phyloP scores from a whole-genome alignment of 1,140 invertebrate species.

The Leptinotarsa texana region DNA sequence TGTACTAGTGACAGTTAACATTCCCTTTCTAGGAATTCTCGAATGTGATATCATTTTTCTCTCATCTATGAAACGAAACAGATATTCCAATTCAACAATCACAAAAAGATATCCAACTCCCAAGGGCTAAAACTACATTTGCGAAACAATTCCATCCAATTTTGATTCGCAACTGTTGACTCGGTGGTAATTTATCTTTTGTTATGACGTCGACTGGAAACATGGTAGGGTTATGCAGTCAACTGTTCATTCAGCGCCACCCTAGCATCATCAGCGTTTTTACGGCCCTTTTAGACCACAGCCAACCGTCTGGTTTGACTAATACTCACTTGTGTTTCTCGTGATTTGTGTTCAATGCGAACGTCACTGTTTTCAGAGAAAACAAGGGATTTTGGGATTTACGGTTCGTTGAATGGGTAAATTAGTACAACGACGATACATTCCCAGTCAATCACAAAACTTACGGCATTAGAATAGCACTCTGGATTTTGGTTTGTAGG shows the following conservation, averaged over 20 bases:
- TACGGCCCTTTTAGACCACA: slow-evolving; percentile 6
- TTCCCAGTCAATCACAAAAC: background rate
- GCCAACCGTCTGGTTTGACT: slow-evolving; percentile 7
- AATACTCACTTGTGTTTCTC: slow-evolving; percentile 5
- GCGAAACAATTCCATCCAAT: slow-evolving; percentile 8
- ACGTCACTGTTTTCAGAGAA: slow-evolving; percentile 5
- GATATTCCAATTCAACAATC: background rate
- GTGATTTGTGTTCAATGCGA: background rate
- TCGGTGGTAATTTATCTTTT: slow-evolving; percentile 20
- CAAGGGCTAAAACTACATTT: background rate
- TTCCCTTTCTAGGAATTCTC: too few species aligned
- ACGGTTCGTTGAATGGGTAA: slow-evolving; percentile 2
- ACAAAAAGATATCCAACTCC: background rate
- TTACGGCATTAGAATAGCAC: background rate
- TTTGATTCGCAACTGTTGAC: slow-evolving; percentile 16
- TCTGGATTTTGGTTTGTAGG: background rate
- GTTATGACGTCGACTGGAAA: slow-evolving; percentile 20
- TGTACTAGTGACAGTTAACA: too few species aligned
- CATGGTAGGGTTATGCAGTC: background rate
- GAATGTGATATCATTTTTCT: too few species aligned
- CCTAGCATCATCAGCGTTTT: slow-evolving; percentile 21
- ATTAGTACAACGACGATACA: slow-evolving; percentile 2
- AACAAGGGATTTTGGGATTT: slow-evolving; percentile 6
- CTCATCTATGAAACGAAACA: background rate
- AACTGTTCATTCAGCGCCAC: slow-evolving; percentile 15